These are phyloP conservation scores for Choristoneura rosaceana DNA, from an alignment of 2,888 invertebrate species.

Conservation along the genomic window DNA sequence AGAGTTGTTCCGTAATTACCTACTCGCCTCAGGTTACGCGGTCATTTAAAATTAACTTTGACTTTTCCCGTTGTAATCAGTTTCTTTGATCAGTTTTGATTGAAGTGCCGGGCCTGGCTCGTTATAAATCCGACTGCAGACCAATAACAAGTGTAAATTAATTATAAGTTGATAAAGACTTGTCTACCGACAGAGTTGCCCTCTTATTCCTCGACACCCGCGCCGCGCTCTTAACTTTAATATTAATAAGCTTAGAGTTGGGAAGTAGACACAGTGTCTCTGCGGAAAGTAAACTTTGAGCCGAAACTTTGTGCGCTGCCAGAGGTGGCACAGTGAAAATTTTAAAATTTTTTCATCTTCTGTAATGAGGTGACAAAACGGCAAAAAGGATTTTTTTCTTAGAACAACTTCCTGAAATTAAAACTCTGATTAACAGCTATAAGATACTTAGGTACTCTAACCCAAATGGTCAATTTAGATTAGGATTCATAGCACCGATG, in stretches of 20 bases:
- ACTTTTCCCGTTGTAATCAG: conserved; percentile 50
- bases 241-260: conserved; percentile 58
- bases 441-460: too few species aligned
- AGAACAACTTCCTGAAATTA: too few species aligned
- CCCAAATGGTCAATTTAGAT: too few species aligned
- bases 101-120: conserved; percentile 42
- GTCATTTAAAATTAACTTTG: conserved; percentile 52
- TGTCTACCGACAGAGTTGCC: conserved; percentile 50
- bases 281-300: conserved; percentile 29
- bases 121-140: conserved; percentile 50
- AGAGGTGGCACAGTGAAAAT: conserved; percentile 13
- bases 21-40: conserved; percentile 32
- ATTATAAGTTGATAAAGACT: conserved; percentile 58
- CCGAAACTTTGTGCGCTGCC: conserved; percentile 19
- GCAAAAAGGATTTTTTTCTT: neutral
- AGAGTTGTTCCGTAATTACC: neutral
- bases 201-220: conserved; percentile 51
- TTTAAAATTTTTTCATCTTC: conserved; percentile 20
- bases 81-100: conserved; percentile 52
- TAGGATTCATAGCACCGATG: too few species aligned
- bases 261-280: conserved; percentile 45
- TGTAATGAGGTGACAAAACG: conserved; percentile 10
- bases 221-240: conserved; percentile 54
- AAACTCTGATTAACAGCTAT: too few species aligned
- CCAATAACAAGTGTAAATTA: conserved; percentile 61